Evolutionary conservation across 2,797 vertebrate genomes (phyloP).

Genomic region (Coreius guichenoti): DNA sequence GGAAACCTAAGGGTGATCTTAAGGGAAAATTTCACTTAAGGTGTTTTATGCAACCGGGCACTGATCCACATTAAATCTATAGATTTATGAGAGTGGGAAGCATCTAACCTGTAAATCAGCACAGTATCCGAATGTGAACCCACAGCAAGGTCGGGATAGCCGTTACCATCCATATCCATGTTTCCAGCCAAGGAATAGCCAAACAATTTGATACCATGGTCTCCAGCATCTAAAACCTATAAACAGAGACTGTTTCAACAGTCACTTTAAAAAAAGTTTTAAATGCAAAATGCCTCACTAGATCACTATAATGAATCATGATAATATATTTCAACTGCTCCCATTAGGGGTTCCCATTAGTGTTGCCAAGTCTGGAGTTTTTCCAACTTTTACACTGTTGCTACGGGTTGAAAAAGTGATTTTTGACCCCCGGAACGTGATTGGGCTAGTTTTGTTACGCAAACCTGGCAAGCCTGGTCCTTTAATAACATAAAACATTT

Average conservation of each 20-base stretch:
- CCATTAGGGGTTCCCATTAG: too few relatives aligned
- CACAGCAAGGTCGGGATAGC: constrained; percentile 90
- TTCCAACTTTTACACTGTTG: too few relatives aligned
- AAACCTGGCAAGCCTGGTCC: too few relatives aligned
- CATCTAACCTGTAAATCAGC: constrained; percentile 85
- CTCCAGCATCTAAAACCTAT: constrained; percentile 82
- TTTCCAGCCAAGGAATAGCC: constrained; percentile 93
- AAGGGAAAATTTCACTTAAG: too few relatives aligned
- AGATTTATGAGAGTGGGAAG: neutral
- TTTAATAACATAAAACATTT: too few relatives aligned
- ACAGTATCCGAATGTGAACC: constrained; percentile 90
- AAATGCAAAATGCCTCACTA: neutral
- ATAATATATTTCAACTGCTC: neutral
- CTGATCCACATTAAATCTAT: neutral
- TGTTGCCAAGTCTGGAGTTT: too few relatives aligned
- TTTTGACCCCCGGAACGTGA: too few relatives aligned
- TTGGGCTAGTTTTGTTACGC: too few relatives aligned
- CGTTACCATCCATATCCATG: constrained; percentile 90
- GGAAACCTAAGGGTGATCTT: too few relatives aligned
- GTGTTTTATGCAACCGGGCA: too few relatives aligned
- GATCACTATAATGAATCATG: neutral
- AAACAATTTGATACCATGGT: constrained; percentile 75
- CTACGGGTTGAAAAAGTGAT: too few relatives aligned
- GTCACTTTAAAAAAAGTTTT: neutral
- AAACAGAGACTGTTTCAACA: constrained; percentile 51